A percentile compares a stretch with the other conserved stretches of the same genome.
Conservation (phyloP, 2,888 invertebrate species). For the Thymelicus lineola region DNA sequence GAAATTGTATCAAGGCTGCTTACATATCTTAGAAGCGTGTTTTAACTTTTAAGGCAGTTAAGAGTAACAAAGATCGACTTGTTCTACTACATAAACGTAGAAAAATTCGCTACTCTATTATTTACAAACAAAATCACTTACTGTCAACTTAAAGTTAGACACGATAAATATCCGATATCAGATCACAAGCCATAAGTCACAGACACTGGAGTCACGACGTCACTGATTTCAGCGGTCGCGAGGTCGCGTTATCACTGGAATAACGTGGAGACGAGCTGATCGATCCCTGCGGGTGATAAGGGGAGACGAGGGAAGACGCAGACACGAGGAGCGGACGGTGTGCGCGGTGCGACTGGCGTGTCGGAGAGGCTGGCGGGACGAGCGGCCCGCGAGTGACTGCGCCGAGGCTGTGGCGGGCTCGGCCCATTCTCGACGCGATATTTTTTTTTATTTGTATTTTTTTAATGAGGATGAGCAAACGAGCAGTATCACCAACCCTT, state of each 20-base stretch:
- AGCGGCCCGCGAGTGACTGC: slow-evolving; percentile 37
- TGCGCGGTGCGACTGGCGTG: slow-evolving; percentile 73
- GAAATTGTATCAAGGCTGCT: slow-evolving; percentile 31
- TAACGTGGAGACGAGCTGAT: slow-evolving; percentile 71
- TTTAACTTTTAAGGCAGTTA: background rate
- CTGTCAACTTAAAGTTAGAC: slow-evolving; percentile 32
- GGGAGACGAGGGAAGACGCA: slow-evolving; percentile 47
- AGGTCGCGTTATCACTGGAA: slow-evolving; percentile 64
- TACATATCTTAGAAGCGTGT: slow-evolving; percentile 16
- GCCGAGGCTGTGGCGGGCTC: slow-evolving; percentile 13
- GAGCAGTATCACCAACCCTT: too few relatives aligned
- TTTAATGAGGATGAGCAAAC: too few relatives aligned
- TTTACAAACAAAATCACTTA: slow-evolving; percentile 36
- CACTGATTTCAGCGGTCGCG: slow-evolving; percentile 52
- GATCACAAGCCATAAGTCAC: slow-evolving; percentile 55
- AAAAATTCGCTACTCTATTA: background rate
- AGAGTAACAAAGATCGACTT: too few relatives aligned
- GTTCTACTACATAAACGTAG: too few relatives aligned
- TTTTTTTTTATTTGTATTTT: background rate
- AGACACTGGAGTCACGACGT: slow-evolving; percentile 68
- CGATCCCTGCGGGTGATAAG: slow-evolving; percentile 78
- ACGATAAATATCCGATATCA: slow-evolving; percentile 47
- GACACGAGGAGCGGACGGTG: slow-evolving; percentile 60
- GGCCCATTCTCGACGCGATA: slow-evolving; percentile 1
- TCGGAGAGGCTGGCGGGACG: slow-evolving; percentile 39